Percentiles rank a stretch among this genome's conserved stretches.
Evolutionary conservation across 2,113 vertebrate species (phyloP).

Genomic region (Stomatorhinus ivindoensis): DNA sequence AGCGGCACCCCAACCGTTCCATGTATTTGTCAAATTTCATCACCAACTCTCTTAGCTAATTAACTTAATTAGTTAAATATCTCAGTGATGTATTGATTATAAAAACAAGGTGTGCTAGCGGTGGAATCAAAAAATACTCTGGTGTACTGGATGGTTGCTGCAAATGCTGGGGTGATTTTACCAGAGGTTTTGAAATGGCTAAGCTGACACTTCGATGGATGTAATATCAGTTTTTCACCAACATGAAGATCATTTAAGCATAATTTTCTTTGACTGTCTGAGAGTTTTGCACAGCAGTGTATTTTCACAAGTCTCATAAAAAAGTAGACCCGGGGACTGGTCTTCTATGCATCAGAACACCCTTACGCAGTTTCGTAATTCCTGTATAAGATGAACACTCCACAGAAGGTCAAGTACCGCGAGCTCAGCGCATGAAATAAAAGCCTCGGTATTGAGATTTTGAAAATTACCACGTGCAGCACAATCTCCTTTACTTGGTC

Average conservation of each 20-base stretch:
- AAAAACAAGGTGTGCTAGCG: not conserved
- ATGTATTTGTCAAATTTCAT: not conserved
- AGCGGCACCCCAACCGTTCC: not conserved
- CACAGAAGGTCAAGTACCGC: constrained; percentile 1
- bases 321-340: not conserved
- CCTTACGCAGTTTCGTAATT: not conserved
- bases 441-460: constrained; percentile 1
- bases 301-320: not conserved
- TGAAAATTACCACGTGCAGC: not conserved
- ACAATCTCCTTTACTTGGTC: not conserved
- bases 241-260: not conserved
- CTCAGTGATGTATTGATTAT: not conserved
- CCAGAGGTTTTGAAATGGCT: not conserved
- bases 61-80: not conserved
- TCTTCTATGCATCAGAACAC: not conserved
- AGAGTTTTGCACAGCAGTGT: not conserved
- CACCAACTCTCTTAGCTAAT: not conserved
- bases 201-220: not conserved
- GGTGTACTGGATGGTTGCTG: not conserved
- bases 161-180: not conserved
- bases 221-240: not conserved
- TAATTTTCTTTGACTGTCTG: not conserved
- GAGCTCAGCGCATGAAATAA: constrained; percentile 9
- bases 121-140: not conserved
- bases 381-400: not conserved